These are phyloP conservation scores for Hirtodrosophila trivittata DNA, from an alignment of 2,888 invertebrate species.

Conservation along the genomic window DNA sequence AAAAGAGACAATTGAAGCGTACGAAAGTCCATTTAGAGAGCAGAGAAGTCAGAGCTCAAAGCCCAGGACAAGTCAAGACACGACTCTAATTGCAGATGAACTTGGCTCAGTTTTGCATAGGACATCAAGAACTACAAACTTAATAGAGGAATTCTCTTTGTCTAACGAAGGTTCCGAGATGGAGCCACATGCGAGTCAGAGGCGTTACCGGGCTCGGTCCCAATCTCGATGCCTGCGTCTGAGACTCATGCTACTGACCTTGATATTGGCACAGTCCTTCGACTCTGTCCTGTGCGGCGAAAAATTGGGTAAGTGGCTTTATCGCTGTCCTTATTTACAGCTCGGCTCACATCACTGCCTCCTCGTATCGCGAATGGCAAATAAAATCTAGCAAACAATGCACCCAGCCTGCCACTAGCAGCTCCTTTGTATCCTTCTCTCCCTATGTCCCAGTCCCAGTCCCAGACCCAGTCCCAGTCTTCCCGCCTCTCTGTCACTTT, in stretches of 20 bases:
- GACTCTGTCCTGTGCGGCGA: slow-evolving; percentile 74
- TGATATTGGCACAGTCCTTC: slow-evolving; percentile 65
- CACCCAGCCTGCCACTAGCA: slow-evolving; percentile 5
- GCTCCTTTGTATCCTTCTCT: slow-evolving; percentile 43
- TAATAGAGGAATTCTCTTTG: slow-evolving; percentile 62
- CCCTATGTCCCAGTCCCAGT: slow-evolving; percentile 9
- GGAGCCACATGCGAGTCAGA: slow-evolving; percentile 35
- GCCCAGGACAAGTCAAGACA: slow-evolving; percentile 15
- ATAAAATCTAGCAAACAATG: slow-evolving; percentile 31
- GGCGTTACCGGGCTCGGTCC: slow-evolving; percentile 12
- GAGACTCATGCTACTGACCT: slow-evolving; percentile 47
- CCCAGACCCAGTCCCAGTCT: not conserved
- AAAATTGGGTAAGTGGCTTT: slow-evolving; percentile 79
- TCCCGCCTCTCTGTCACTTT: not conserved
- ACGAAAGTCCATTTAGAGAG: slow-evolving; percentile 34
- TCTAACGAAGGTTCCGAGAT: slow-evolving; percentile 40
- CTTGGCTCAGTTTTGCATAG: slow-evolving; percentile 39
- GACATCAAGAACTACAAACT: slow-evolving; percentile 30
- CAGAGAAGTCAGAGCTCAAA: slow-evolving; percentile 2
- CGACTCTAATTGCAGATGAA: slow-evolving; percentile 61
- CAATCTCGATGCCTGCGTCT: slow-evolving; percentile 13
- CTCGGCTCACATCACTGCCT: slow-evolving; percentile 60
- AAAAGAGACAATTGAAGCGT: slow-evolving; percentile 44
- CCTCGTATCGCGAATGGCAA: slow-evolving; percentile 33
- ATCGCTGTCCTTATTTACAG: slow-evolving; percentile 62